These are phyloP conservation scores for Pseudochirops corinnae DNA, from an alignment of 2,797 vertebrate genomes.

Conservation along the genomic window DNA sequence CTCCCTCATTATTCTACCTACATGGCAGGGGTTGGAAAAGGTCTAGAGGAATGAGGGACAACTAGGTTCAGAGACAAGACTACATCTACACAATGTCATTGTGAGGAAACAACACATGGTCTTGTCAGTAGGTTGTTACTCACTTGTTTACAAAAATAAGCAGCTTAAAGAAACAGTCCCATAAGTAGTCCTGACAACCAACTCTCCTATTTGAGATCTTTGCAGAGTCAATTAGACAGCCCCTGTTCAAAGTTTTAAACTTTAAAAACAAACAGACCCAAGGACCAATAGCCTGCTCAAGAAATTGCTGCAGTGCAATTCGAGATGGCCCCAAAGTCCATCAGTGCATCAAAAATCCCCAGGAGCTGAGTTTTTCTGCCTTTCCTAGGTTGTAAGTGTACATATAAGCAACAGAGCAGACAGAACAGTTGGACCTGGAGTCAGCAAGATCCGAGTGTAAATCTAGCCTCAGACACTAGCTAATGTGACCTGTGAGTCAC, in stretches of 20 bases:
- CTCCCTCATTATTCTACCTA: background rate
- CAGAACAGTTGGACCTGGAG: background rate
- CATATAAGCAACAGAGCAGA: background rate
- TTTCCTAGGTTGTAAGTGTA: background rate
- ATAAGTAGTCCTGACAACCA: background rate
- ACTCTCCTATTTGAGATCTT: background rate
- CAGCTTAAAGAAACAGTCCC: background rate
- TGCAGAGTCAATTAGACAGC: background rate
- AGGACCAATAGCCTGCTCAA: slow-evolving; percentile 23
- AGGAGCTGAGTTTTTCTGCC: background rate
- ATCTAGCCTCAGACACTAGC: background rate
- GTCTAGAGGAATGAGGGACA: slow-evolving; percentile 23
- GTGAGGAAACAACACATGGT: background rate
- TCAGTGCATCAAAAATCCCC: background rate
- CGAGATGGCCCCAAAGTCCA: background rate
- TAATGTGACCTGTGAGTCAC: background rate
- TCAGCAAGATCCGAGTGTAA: background rate
- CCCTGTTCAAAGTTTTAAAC: background rate
- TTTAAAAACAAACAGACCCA: slow-evolving; percentile 28
- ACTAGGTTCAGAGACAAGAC: background rate
- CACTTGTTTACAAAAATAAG: background rate
- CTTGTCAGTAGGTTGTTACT: background rate
- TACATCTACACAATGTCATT: background rate
- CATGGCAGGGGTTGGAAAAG: slow-evolving; percentile 16
- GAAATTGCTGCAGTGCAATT: background rate